Evolutionary conservation across 2,113 vertebrate species (phyloP), one percentile per base, ranked within the genome.

Genomic region (Emydocephalus ijimae): DNA sequence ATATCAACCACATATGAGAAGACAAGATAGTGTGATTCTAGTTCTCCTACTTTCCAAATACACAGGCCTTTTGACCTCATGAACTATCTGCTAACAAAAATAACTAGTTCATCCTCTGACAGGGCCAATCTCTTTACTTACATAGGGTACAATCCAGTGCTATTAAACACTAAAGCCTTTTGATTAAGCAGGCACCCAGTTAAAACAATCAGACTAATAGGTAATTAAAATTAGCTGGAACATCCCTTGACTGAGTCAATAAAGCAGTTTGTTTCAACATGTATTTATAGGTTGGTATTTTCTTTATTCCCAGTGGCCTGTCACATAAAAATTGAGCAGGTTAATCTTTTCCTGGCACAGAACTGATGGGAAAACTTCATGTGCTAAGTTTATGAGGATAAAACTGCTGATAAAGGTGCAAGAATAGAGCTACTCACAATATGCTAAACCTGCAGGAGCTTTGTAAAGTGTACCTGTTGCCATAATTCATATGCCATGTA

Each of bases 71-170:
- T 93, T 52, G 81, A 92, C 95, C 95, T 94, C 89, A 81, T 92
- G 94, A 93, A n/a, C 45, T 87, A 87, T 89, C 95, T 88, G 52
- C 50, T 74, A 91, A 45, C 29, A 96, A 54, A 55, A 94, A 92
- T 14, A 50, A n/a, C 48, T 88, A 64, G 57, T 39, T 93, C 95
- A n/a, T 85, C n/a, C 26, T 89, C 56, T 69, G 55, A 59, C 39
- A 87, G 92, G 34, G 87, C 93, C 26, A 89, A 39, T 86, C 45
- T 69, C 23, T 91, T 89, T 64, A 55, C 29, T 89, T 34, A 34
- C 6, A 26, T 64, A 89, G 93, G 59, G 69, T 21, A 55, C 74
- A 11, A 94, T 92, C 93, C 91, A 94, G 48, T n/a, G 50, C 34
- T 52, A 56, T 64, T 93, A 52, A 90, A 57, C 15, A 52, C 74